Evolutionary conservation across 2,113 vertebrate genomes (phyloP).

Genomic region (Fulica atra): DNA sequence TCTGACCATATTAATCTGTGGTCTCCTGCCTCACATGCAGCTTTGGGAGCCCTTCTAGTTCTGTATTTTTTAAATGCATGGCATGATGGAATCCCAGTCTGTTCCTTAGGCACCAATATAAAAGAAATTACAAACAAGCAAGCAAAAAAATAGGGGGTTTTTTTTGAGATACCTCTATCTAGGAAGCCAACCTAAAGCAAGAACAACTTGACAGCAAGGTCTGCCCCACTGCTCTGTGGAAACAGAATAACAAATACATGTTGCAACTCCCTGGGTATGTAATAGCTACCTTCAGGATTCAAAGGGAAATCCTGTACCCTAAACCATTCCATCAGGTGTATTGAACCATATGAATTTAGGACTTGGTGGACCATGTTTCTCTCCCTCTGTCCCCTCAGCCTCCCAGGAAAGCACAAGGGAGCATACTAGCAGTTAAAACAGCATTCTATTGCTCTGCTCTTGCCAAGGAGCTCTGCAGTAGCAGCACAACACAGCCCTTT

Average conservation of each 20-base stretch:
- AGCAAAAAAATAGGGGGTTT: not conserved
- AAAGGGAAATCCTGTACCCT: not conserved
- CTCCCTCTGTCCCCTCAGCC: not conserved
- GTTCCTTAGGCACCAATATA: not conserved
- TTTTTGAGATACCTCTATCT: not conserved
- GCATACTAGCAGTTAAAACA: not conserved
- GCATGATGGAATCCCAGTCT: not conserved
- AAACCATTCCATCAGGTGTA: not conserved
- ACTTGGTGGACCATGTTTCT: not conserved
- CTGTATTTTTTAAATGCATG: not conserved
- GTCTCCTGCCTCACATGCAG: not conserved
- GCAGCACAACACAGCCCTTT: not conserved
- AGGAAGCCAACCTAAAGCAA: not conserved
- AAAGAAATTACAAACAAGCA: not conserved
- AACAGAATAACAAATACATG: not conserved
- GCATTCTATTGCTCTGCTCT: not conserved
- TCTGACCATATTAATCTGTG: not conserved
- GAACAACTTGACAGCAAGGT: not conserved
- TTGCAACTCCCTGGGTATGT: not conserved
- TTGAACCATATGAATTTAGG: not conserved
- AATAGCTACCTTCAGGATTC: not conserved
- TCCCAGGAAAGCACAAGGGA: not conserved
- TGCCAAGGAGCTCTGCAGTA: not conserved
- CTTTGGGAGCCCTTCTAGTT: not conserved
- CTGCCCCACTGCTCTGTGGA: not conserved